phyloP scores from a whole-genome alignment of 2,888 invertebrate genomes.

The Acleris emargana region DNA sequence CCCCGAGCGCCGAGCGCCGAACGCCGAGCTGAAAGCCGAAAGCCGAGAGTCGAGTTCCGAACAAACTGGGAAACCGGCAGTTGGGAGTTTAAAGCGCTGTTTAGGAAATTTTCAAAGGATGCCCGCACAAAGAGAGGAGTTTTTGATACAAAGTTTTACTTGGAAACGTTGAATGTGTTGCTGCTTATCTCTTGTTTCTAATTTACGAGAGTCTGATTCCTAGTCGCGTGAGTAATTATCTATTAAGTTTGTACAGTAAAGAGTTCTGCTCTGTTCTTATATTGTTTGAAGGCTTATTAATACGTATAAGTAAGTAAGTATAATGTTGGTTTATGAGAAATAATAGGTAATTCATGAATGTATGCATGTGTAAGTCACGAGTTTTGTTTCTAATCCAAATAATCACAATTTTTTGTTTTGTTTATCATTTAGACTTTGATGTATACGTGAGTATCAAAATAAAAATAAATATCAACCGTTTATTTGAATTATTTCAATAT shows the following conservation, averaged over 20 bases:
- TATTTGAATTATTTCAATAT: no score
- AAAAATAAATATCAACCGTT: no score
- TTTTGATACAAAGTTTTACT: conserved; percentile 66
- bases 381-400: no score
- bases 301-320: no score
- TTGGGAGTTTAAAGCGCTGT: conserved; percentile 65
- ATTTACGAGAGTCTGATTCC: conserved; percentile 32
- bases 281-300: background rate
- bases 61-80: conserved; percentile 60
- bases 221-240: conserved; percentile 26
- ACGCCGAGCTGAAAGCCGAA: conserved; percentile 23
- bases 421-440: no score
- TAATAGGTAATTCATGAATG: no score
- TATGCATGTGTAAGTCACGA: no score
- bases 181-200: conserved; percentile 50
- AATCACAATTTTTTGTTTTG: no score
- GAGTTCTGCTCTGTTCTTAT: background rate
- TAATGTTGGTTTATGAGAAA: no score
- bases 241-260: conserved; percentile 4
- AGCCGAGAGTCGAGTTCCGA: conserved; percentile 55
- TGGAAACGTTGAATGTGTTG: conserved; percentile 57
- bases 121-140: conserved; percentile 54
- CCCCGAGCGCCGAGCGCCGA: conserved; percentile 51
- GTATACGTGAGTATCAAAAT: no score
- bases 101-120: conserved; percentile 75